Base-by-base conservation (phyloP, 2,113 vertebrate species). In the Siphamia tubifer region DNA sequence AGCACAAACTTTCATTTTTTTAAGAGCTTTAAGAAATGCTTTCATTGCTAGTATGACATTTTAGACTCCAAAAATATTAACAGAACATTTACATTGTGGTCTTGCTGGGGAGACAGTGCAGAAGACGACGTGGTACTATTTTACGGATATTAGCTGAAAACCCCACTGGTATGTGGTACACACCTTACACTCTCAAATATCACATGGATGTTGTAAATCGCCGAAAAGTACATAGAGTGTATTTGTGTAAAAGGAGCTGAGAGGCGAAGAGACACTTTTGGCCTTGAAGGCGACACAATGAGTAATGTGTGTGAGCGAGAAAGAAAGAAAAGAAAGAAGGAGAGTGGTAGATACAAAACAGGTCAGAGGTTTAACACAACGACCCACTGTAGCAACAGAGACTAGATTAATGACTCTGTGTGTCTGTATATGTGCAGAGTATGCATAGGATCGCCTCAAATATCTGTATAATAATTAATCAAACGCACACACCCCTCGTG, bases 391-490 rank as follows among this genome's bases (percentile, higher is more conserved):
- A 79, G 66, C 69, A 75, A 74, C 66, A 65, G 58, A 47, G 43
- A 27, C 12, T 1, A 72, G 77, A 88, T 83, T 73, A 87, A 86
- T 83, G 64, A 34, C 62, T 8, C 9, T 4, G 54, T 17, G 32
- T 20, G 31, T 34, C 21, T 42, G 25, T 44, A 43, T 75, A 72
- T 35, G 48, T 31, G 64, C 40, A 61, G 8, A 61, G 75, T 61
- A 60, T 69, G 39, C 51, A 68, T 23, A 23, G 32, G 64, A 66
- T 69, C 68, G 66, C 69, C 65, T 77, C 65, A 23, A 66, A 75
- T 86, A 82, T 74, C 67, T 64, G 56, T 43, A 8, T 45, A 30
- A 79, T 73, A 77, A 82, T 89, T 80, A 85, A 83, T 84, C 76
- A 82, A 72, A 56, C 54, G 40, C 54, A 60, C 27, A 55, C 47